phyloP scores from a whole-genome alignment of 2,797 vertebrate species.

The Hybognathus amarus region DNA sequence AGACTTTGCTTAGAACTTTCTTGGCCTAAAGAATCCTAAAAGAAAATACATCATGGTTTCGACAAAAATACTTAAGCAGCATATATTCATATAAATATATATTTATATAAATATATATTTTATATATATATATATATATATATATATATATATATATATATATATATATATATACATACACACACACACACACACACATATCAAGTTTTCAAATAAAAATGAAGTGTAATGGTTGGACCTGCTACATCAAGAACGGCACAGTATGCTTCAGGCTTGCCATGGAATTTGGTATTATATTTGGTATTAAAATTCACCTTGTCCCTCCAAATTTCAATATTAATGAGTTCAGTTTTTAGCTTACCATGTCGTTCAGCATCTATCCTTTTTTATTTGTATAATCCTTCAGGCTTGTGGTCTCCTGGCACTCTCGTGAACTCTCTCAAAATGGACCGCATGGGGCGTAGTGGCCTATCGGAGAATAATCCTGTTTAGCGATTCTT shows the following conservation, averaged over 20 bases:
- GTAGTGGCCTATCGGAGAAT: slow-evolving; percentile 71
- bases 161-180: too few species aligned
- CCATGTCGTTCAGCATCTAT: slow-evolving; percentile 31
- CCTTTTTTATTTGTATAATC: slow-evolving; percentile 47
- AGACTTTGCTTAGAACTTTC: too few species aligned
- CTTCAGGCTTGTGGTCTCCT: slow-evolving; percentile 2
- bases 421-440: slow-evolving; percentile 22
- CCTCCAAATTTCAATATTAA: slow-evolving; percentile 33
- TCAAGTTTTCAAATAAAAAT: neutral
- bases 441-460: slow-evolving; percentile 66
- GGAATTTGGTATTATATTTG: slow-evolving; percentile 9
- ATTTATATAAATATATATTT: too few species aligned
- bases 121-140: too few species aligned
- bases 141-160: too few species aligned
- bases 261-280: slow-evolving; percentile 3
- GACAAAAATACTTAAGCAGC: too few species aligned
- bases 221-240: neutral
- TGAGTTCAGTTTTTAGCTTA: slow-evolving; percentile 14
- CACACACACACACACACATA: too few species aligned
- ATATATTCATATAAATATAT: too few species aligned
- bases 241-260: neutral
- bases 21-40: too few species aligned
- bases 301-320: slow-evolving; percentile 19
- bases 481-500: slow-evolving; percentile 74
- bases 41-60: too few species aligned